Evolutionary conservation across 2,113 vertebrate species (phyloP).

Genomic region (Gadus macrocephalus): DNA sequence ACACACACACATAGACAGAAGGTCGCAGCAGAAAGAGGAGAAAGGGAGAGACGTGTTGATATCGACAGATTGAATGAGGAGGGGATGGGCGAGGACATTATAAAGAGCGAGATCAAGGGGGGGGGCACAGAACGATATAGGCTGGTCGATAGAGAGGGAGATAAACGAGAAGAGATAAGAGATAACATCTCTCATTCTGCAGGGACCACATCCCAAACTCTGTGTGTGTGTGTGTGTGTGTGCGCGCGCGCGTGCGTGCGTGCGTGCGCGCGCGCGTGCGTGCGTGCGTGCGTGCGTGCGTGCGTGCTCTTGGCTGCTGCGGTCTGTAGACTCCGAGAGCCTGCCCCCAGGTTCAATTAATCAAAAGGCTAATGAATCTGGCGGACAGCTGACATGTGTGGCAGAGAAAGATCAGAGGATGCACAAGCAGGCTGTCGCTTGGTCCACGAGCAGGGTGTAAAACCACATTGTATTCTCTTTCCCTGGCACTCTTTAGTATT

Average conservation of each 20-base stretch:
- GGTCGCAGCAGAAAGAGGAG: neutral
- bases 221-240: slow-evolving; percentile 18
- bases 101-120: slow-evolving; percentile 5
- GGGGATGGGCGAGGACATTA: slow-evolving; percentile 21
- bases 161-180: slow-evolving; percentile 4
- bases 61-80: neutral
- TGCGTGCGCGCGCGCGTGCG: neutral
- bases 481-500: no score
- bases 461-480: no score
- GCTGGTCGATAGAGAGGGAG: neutral
- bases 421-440: no score
- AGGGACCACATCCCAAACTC: slow-evolving; percentile 34
- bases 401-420: neutral
- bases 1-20: neutral
- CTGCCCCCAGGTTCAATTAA: slow-evolving; percentile 32
- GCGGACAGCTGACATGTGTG: slow-evolving; percentile 27
- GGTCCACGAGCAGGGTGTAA: no score
- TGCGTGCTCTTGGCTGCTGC: no score
- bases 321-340: slow-evolving; percentile 12
- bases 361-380: slow-evolving; percentile 26
- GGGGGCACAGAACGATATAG: slow-evolving; percentile 23
- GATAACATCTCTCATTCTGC: slow-evolving; percentile 47
- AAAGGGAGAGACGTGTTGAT: slow-evolving; percentile 1
- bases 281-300: neutral
- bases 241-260: slow-evolving; percentile 13